These are phyloP conservation scores for Zaprionus capensis DNA, from an alignment of 1,140 invertebrate species.

Conservation along the genomic window DNA sequence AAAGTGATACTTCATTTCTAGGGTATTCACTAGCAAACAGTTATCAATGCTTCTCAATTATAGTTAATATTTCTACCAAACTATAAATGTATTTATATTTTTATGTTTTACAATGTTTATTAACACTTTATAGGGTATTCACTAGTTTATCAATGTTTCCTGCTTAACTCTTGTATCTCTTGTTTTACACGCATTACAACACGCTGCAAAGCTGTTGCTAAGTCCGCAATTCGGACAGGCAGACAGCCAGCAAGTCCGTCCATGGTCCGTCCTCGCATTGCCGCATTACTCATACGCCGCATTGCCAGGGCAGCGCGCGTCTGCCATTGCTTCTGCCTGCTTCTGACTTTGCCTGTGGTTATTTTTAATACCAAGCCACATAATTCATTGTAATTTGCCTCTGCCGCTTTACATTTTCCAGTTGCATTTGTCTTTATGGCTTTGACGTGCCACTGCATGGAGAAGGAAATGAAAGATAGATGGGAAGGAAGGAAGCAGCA, in stretches of 20 bases:
- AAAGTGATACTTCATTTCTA: background rate
- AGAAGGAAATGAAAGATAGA: background rate
- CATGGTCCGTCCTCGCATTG: background rate
- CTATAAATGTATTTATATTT: background rate
- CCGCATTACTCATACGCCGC: conserved; percentile 71
- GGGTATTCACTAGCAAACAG: background rate
- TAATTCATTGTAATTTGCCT: conserved; percentile 80
- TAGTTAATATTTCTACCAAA: too few relatives aligned
- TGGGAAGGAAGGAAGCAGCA: background rate
- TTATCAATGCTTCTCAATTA: background rate
- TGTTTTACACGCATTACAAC: conserved; percentile 28
- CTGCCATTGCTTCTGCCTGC: background rate
- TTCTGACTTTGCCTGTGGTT: conserved; percentile 40
- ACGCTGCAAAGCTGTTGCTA: conserved; percentile 30
- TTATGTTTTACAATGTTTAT: background rate
- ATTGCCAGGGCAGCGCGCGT: conserved; percentile 35
- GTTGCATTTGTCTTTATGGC: conserved; percentile 62
- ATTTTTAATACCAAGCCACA: conserved; percentile 79
- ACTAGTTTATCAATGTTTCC: background rate
- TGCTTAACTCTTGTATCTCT: background rate
- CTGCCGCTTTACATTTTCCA: conserved; percentile 64
- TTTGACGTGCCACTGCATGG: conserved; percentile 35
- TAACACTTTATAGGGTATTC: background rate
- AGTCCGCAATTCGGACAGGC: conserved; percentile 11
- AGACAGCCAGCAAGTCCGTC: background rate